Evolutionary conservation across 37 sponge, comb jelly and placozoan genomes (phyloP).

Genomic region (Oscarella lobularis): DNA sequence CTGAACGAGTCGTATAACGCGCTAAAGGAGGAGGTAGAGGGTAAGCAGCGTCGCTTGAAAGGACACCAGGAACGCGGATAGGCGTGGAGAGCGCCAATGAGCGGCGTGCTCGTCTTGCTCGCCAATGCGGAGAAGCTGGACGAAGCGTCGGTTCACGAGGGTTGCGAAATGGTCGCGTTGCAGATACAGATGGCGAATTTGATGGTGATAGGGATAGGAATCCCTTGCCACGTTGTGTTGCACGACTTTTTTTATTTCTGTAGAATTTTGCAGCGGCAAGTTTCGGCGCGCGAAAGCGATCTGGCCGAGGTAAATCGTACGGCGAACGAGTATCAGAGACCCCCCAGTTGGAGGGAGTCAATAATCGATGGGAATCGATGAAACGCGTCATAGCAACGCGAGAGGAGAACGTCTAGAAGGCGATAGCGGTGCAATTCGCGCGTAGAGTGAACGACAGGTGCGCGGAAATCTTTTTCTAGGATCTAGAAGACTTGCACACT

Average conservation of each 20-base stretch:
- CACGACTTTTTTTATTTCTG: neutral
- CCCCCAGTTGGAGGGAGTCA: neutral
- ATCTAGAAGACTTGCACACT: neutral
- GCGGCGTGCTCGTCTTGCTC: neutral
- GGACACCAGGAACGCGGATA: neutral
- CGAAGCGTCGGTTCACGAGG: neutral
- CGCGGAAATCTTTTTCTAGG: too few species aligned
- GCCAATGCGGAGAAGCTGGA: neutral
- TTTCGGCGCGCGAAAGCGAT: neutral
- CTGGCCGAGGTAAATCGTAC: neutral
- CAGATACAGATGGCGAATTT: neutral
- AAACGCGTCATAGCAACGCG: neutral
- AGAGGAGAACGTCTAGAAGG: too few species aligned
- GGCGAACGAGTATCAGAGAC: neutral
- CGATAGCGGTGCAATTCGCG: too few species aligned
- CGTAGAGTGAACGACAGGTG: too few species aligned
- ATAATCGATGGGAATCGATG: slow-evolving; percentile 1
- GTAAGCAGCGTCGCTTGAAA: neutral
- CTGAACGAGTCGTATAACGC: neutral
- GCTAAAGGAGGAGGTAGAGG: neutral
- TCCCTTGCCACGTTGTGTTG: neutral
- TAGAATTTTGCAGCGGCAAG: neutral
- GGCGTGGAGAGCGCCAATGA: neutral
- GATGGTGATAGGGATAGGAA: neutral
- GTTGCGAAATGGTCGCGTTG: neutral